phyloP scores from a whole-genome alignment of 2,797 vertebrate species.

The Falco rusticolus region DNA sequence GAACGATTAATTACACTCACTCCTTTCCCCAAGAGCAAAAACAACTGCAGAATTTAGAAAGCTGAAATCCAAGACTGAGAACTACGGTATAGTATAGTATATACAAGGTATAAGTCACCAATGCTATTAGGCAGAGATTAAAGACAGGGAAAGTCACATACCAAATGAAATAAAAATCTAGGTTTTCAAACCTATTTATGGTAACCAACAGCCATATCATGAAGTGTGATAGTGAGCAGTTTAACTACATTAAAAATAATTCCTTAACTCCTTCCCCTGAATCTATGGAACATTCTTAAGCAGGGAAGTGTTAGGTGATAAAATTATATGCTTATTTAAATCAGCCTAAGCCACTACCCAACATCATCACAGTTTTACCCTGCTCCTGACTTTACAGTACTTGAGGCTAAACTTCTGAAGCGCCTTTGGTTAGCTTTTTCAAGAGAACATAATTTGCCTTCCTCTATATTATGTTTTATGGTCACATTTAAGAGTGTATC shows the following conservation, averaged over 20 bases:
- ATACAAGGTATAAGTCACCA: not conserved
- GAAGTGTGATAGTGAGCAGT: not conserved
- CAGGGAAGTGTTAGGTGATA: not conserved
- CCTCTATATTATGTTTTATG: not conserved
- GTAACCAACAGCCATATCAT: not conserved
- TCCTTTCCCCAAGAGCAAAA: not conserved
- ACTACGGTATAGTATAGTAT: not conserved
- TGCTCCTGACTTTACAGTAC: not conserved
- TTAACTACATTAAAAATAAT: not conserved
- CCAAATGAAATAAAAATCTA: not conserved
- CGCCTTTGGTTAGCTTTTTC: not conserved
- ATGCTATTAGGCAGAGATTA: not conserved
- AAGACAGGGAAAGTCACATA: not conserved
- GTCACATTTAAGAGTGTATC: not conserved
- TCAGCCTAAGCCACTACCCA: not conserved
- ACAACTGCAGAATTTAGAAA: not conserved
- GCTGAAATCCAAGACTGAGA: not conserved
- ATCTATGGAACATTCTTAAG: not conserved
- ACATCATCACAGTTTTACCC: not conserved
- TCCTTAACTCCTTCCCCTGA: not conserved
- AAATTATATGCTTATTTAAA: not conserved
- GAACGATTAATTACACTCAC: not conserved
- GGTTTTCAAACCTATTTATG: not conserved
- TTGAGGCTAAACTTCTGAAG: not conserved
- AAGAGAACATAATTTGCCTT: not conserved